Evolutionary conservation across 1,140 invertebrate species (phyloP), one percentile per base, ranked within the genome.

Genomic region (Popillia japonica): DNA sequence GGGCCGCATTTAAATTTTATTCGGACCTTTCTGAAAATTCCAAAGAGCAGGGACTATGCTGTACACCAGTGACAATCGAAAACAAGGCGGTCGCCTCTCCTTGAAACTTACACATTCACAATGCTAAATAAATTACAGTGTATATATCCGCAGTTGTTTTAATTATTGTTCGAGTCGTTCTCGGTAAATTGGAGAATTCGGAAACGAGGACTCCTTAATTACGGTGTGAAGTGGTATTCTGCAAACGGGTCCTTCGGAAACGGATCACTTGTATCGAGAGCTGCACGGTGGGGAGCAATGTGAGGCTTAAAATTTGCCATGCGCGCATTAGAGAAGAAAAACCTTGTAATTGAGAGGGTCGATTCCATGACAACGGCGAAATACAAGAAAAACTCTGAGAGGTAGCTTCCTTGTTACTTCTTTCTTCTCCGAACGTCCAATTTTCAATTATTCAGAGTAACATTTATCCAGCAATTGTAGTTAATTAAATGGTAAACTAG

Each of bases 131-230:
- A 55, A 55, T 55, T 55, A 55, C 48, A 17, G n/a, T 55, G 48
- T 55, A 55, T 55, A 55, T 55, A 55, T 55, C 17, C 48, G 48
- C 48, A 55, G 48, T 55, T 55, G 48, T 55, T 55, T 55, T 55
- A 55, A 55, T 55, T 55, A 55, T 55, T 55, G 48, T 55, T 55
- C 17, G 48, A 17, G 48, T 55, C 11, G 48, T 55, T 55, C 48
- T 55, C 48, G 48, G 48, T 55, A 55, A 55, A 55, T 55, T 55
- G 48, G 48, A 55, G 48, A 55, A 55, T 55, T 55, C 48, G 48
- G 48, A 55, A 55, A 55, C 48, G 48, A 17, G 48, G 48, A n/a
- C 17, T 55, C 48, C 17, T 55, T 55, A 55, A 55, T 55, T 55
- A 55, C 48, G 48, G 48, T 55, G 48, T 55, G 48, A 55, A 55